These are phyloP conservation scores for Pollimyrus isidori DNA, from an alignment of 2,113 vertebrate genomes.

Conservation along the genomic window DNA sequence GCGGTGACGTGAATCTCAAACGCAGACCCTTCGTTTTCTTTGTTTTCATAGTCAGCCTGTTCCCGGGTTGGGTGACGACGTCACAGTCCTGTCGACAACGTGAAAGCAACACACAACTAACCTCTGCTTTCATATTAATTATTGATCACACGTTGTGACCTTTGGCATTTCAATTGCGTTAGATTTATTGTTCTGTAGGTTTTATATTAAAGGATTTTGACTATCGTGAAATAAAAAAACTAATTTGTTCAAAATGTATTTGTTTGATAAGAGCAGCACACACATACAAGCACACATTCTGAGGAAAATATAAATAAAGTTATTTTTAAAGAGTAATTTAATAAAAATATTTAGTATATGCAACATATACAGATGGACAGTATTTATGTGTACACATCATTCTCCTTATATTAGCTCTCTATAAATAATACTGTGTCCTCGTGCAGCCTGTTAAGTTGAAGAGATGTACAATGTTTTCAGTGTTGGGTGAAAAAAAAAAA, in stretches of 20 bases:
- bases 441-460: background rate
- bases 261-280: background rate
- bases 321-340: background rate
- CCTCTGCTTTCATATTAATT: background rate
- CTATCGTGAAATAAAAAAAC: background rate
- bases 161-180: background rate
- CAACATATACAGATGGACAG: background rate
- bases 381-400: background rate
- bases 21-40: background rate
- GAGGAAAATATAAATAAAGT: background rate
- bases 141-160: background rate
- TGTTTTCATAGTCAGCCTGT: conserved; percentile 16
- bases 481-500: background rate
- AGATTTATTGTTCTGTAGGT: background rate
- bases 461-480: background rate
- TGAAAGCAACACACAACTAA: background rate
- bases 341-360: background rate
- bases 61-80: conserved; percentile 10
- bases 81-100: background rate
- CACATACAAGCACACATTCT: background rate
- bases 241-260: background rate
- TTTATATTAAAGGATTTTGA: background rate
- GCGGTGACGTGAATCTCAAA: background rate
- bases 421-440: background rate
- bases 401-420: background rate